A percentile compares a stretch with the other conserved stretches of the same genome.
Evolutionary conservation across 2,797 vertebrate species (phyloP).

Genomic region (Acridotheres tristis): DNA sequence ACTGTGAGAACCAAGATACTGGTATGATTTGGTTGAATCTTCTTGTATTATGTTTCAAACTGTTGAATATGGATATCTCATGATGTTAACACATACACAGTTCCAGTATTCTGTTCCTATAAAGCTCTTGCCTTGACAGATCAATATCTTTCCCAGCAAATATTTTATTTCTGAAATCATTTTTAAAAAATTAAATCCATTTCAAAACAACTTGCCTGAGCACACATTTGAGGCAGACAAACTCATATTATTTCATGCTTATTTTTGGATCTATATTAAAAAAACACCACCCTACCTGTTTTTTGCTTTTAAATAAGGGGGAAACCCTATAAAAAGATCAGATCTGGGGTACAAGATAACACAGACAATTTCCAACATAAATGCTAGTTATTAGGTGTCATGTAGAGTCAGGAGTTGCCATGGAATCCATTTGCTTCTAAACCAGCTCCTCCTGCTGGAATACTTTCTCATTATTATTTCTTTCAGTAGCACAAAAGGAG

Average conservation of each 20-base stretch:
- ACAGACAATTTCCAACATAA: constrained; percentile 77
- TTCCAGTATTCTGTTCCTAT: neutral
- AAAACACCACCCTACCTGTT: neutral
- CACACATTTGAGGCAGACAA: constrained; percentile 15
- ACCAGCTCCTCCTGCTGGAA: constrained; percentile 82
- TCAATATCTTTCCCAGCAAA: constrained; percentile 26
- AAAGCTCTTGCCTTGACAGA: neutral
- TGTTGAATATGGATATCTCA: constrained; percentile 24
- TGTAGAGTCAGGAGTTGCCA: constrained; percentile 84
- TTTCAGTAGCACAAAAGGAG: constrained; percentile 51
- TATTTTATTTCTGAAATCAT: constrained; percentile 12
- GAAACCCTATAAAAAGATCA: constrained; percentile 65
- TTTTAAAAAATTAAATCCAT: neutral
- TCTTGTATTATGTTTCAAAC: neutral
- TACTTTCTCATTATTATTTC: constrained; percentile 80
- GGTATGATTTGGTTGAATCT: neutral
- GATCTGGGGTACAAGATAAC: constrained; percentile 69
- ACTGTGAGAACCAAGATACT: neutral
- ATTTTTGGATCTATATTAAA: constrained; percentile 26
- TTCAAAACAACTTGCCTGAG: constrained; percentile 39
- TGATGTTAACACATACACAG: neutral
- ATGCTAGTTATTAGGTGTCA: constrained; percentile 79
- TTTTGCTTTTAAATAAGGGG: constrained; percentile 67
- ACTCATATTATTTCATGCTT: constrained; percentile 20
- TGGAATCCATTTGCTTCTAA: constrained; percentile 82